Percentiles rank a stretch among this genome's conserved stretches.
phyloP scores from a whole-genome alignment of 2,888 invertebrate species.

The Lepetodrilus schrolli region DNA sequence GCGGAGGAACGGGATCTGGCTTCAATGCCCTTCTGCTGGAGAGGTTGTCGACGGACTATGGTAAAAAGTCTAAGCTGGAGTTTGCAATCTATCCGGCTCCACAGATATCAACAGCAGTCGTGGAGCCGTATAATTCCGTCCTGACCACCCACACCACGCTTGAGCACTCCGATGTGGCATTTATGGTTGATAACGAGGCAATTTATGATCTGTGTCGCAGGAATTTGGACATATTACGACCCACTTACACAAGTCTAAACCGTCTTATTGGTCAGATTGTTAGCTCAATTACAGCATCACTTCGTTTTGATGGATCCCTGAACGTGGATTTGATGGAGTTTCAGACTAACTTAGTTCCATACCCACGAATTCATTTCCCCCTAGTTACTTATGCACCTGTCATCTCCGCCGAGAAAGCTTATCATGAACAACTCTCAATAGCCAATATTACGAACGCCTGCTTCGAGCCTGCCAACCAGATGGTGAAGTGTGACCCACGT shows the following conservation, averaged over 20 bases:
- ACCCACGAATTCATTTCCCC: too few species aligned
- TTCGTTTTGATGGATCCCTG: constrained; percentile 74
- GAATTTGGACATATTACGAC: neutral
- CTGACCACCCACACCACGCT: too few species aligned
- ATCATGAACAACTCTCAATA: neutral
- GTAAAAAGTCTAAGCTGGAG: too few species aligned
- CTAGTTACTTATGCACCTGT: constrained; percentile 81
- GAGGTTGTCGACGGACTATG: neutral
- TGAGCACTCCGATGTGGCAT: neutral
- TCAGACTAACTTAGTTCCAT: constrained; percentile 77
- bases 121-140: neutral
- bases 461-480: too few species aligned
- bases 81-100: neutral
- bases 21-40: neutral
- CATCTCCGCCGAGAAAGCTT: too few species aligned
- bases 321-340: constrained; percentile 78
- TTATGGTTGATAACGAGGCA: too few species aligned
- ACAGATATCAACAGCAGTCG: neutral
- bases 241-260: neutral
- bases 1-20: too few species aligned
- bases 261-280: neutral
- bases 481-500: too few species aligned
- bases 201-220: neutral
- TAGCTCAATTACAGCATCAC: neutral
- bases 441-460: constrained; percentile 65